Percentiles rank a stretch among this genome's conserved stretches.
These are phyloP conservation scores for Parnassius orleans DNA, from an alignment of 2,888 invertebrate species.

Conservation along the genomic window DNA sequence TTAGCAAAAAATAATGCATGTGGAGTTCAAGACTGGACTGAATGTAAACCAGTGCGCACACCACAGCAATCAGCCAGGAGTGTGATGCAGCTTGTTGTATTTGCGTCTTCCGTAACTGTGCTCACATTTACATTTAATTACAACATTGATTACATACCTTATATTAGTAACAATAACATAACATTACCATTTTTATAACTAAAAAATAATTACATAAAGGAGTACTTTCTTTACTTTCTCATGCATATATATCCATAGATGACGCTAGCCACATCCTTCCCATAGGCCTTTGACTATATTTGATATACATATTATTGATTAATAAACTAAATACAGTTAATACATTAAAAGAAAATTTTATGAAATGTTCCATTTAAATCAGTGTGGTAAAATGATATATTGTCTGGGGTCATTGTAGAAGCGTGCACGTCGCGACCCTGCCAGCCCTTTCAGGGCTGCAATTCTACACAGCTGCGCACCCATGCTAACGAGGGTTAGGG, in stretches of 20 bases:
- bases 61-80: constrained; percentile 55
- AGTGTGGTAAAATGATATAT: too few species aligned
- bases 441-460: too few species aligned
- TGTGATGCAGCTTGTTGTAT: constrained; percentile 75
- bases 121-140: constrained; percentile 53
- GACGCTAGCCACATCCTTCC: constrained; percentile 15
- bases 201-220: constrained; percentile 30
- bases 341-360: neutral
- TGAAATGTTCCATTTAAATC: too few species aligned
- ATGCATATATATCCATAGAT: constrained; percentile 16
- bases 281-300: constrained; percentile 11
- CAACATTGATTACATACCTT: constrained; percentile 49
- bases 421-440: too few species aligned
- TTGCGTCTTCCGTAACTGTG: constrained; percentile 71
- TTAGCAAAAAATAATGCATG: neutral
- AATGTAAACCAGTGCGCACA: constrained; percentile 76
- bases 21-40: constrained; percentile 54
- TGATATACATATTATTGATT: neutral
- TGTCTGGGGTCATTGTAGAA: too few species aligned
- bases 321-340: constrained; percentile 2
- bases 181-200: constrained; percentile 39
- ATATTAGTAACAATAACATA: constrained; percentile 46
- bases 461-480: too few species aligned
- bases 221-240: constrained; percentile 14
- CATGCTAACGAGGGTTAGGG: too few species aligned